phyloP scores from a whole-genome alignment of 2,888 invertebrate species.

The Stenurella melanura region DNA sequence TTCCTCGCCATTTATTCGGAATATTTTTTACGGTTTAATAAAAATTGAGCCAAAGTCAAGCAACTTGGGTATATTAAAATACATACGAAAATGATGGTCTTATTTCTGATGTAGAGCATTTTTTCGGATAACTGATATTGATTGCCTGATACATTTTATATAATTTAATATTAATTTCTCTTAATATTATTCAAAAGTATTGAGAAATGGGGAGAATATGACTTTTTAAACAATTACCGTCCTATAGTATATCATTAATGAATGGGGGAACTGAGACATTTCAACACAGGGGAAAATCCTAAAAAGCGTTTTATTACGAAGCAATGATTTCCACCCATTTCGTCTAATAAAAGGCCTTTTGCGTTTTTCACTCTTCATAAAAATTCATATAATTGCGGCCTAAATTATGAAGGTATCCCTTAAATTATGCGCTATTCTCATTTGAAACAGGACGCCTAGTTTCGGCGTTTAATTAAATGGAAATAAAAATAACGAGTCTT shows the following conservation, averaged over 20 bases:
- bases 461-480: conserved; percentile 48
- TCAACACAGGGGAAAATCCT: neutral
- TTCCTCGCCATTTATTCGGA: too few relatives aligned
- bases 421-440: neutral
- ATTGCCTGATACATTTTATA: too few relatives aligned
- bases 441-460: neutral
- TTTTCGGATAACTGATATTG: too few relatives aligned
- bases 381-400: conserved; percentile 1
- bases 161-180: too few relatives aligned
- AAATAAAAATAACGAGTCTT: conserved; percentile 50
- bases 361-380: neutral
- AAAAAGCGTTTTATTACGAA: neutral
- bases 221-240: too few relatives aligned
- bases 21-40: too few relatives aligned
- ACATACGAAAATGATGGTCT: too few relatives aligned
- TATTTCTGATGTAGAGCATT: too few relatives aligned
- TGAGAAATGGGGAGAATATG: too few relatives aligned
- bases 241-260: neutral
- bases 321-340: neutral
- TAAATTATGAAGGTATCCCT: conserved; percentile 1
- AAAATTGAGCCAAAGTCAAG: too few relatives aligned
- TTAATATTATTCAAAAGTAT: too few relatives aligned
- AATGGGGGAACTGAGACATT: neutral
- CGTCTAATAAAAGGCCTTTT: neutral
- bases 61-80: too few relatives aligned